Percentiles rank a stretch among this genome's conserved stretches.
phyloP scores from a whole-genome alignment of 2,888 invertebrate genomes.

The Drosophila macrospina region DNA sequence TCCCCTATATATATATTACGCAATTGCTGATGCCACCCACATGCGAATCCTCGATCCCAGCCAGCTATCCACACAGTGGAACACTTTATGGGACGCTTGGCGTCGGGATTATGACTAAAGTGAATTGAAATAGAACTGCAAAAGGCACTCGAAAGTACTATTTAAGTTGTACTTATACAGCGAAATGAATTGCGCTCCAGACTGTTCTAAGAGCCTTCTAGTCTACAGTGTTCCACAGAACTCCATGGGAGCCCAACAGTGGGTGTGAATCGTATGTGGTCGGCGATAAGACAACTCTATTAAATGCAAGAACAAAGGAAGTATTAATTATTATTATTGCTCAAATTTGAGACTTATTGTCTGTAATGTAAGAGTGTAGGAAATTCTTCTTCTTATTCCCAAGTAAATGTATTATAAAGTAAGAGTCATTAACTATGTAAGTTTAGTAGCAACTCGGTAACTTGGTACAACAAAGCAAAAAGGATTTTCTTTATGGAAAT shows the following conservation, averaged over 20 bases:
- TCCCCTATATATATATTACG: conserved; percentile 60
- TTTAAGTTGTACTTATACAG: conserved; percentile 31
- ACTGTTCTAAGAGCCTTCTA: conserved; percentile 25
- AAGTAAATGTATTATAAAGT: too few species aligned
- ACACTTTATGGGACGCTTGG: conserved; percentile 41
- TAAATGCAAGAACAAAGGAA: too few species aligned
- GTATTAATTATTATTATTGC: too few species aligned
- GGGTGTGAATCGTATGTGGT: not conserved
- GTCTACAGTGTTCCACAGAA: conserved; percentile 1
- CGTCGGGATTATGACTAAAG: conserved; percentile 49
- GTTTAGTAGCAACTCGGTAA: not conserved
- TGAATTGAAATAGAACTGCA: conserved; percentile 32
- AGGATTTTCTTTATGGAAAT: not conserved
- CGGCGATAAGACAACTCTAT: too few species aligned
- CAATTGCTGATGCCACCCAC: conserved; percentile 64
- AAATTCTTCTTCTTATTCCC: too few species aligned
- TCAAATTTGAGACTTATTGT: too few species aligned
- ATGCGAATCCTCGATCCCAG: conserved; percentile 11
- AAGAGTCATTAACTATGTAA: too few species aligned
- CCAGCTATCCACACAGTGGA: conserved; percentile 40
- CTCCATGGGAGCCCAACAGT: conserved; percentile 5
- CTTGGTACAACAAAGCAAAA: not conserved
- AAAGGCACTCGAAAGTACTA: conserved; percentile 24
- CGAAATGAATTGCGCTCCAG: conserved; percentile 25
- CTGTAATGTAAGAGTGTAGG: too few species aligned